Evolutionary conservation across 2,113 vertebrate species (phyloP), one percentile per base, ranked within the genome.

Genomic region (Scytalopus superciliaris): DNA sequence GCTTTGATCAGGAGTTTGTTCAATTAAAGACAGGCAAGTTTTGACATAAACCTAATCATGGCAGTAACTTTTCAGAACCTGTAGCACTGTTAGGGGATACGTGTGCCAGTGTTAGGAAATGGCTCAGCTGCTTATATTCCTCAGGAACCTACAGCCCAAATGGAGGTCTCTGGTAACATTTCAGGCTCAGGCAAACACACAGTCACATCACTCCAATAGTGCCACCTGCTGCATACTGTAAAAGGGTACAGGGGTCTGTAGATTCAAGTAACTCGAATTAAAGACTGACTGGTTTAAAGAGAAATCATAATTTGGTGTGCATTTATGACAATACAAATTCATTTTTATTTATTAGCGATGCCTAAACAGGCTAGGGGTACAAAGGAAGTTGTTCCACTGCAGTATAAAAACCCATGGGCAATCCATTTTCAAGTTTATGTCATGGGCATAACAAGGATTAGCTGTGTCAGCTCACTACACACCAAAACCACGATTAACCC

Each of bases 211-310:
- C 76, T 91, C 76, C 95, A 91, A 95, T 4, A 97, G 94, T 97
- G 93, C 94, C 94, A 96, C 83, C 94, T 96, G 85, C 94, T 96
- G 96, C 4, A 23, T 7, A 6, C 40, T 68, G 70, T 14, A 12
- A 21, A 83, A 84, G 55, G 1, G 28, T 21, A 56, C 94, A 83
- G 42, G 30, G 45, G 53, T 74, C 76, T 63, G 70, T 37, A 62
- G 49, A 59, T 55, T 55, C 59, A 22, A 67, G 39, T 7, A 40
- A 64, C 11, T 79, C 8, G 0, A 21, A 66, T 62, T 72, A 66
- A 63, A 83, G 47, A 44, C 10, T 1, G 1, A 49, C 8, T 39
- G 64, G 64, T 79, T 31, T 53, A 15, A 83, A 72, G 30, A 59
- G 17, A 86, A 86, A 42, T 47, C 47, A 16, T 8, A 37, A 59